Conservation (phyloP, 23 tunicate genomes). For the Corella eumyota region DNA sequence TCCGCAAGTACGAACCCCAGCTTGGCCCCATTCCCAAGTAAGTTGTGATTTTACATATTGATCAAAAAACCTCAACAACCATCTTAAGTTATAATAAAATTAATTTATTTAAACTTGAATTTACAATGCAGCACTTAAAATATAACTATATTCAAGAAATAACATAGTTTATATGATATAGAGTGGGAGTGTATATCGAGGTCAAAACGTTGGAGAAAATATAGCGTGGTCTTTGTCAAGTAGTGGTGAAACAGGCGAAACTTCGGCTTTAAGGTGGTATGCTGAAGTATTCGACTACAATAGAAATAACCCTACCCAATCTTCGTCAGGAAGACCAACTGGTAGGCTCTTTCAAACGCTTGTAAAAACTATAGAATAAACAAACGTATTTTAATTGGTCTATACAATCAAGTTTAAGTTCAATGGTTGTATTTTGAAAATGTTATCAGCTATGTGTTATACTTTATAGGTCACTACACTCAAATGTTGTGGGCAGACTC, state of each 20-base stretch:
- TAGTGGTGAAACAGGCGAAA: constrained; percentile 52
- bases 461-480: constrained; percentile 93
- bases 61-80: too few species aligned
- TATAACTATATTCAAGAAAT: neutral
- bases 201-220: constrained; percentile 58
- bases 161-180: neutral
- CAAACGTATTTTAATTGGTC: neutral
- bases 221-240: constrained; percentile 84
- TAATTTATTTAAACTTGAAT: neutral
- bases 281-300: constrained; percentile 82
- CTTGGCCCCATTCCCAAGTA: too few species aligned
- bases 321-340: constrained; percentile 35
- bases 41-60: too few species aligned
- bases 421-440: neutral
- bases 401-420: neutral
- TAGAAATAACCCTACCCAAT: constrained; percentile 19
- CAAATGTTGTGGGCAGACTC: constrained; percentile 77
- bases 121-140: neutral
- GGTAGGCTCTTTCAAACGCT: too few species aligned
- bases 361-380: too few species aligned
- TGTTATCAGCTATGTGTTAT: neutral
- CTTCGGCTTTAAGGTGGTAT: constrained; percentile 75
- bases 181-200: neutral
- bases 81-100: too few species aligned
- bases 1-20: too few species aligned